Base-by-base conservation (phyloP, 2,888 invertebrate genomes). In the Magallana nippona region DNA sequence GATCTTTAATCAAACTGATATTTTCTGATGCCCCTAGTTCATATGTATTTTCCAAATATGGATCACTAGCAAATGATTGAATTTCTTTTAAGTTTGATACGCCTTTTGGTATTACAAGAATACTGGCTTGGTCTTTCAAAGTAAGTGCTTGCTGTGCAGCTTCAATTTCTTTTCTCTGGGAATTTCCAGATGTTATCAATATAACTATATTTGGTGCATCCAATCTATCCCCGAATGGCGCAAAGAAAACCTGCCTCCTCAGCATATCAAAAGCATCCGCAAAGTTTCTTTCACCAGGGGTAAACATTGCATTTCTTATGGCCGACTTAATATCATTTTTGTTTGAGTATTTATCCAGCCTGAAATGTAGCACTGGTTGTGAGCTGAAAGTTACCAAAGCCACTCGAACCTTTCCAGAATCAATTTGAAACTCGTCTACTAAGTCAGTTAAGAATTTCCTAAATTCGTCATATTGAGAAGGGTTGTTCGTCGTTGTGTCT, bases 311-410 rank as follows among this genome's bases (percentile, higher is more conserved):
- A 13, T 81, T 79, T 82, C 86, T 82, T 19, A 90, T 87, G 71
- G 86, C 87, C 32, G 84, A 79, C 58, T 87, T 82, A 32, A 89
- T 79, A 19, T 87, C 88, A 22, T 55, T 60, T 44, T 83, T 82
- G 1, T 78, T 87, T 15, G 77, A 78, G 17, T 88, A 85, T 58
- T 77, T 83, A 57, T 89, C 82, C 3, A 90, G 77, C 5, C 84
- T 62, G 85, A 89, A 90, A 15, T 89, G 86, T 13, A 89, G 78
- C 55, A 83, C 80, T 13, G 89, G 87, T 32, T 93, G 90, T 1
- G 93, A 89, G 62, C 93, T 93, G 85, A 93, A 93, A 77, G 94
- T 90, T 1, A 94, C 92, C 44, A 94, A 81, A 44, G 91, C 92
- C 88, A 90, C 91, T 79, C 92, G 87, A 10, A 90, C 89, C n/a